A percentile compares a stretch with the other conserved stretches of the same genome.
These are phyloP conservation scores for Kradibia gibbosae DNA, from an alignment of 1,140 invertebrate species.

Conservation along the genomic window DNA sequence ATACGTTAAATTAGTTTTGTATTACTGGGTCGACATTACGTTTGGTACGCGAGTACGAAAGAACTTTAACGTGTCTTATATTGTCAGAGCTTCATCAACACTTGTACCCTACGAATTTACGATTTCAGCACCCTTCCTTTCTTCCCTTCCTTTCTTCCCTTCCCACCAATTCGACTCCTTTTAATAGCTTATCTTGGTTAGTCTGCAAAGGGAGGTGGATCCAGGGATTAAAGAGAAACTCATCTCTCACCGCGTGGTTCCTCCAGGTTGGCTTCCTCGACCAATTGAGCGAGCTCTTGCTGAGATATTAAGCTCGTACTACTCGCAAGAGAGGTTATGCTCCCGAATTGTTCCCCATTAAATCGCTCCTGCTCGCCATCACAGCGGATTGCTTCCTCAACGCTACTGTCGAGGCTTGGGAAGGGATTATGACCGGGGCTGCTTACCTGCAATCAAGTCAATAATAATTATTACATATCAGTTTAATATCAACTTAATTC, in stretches of 20 bases:
- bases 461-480: no score
- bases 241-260: conserved; percentile 64
- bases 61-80: no score
- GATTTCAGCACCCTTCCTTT: no score
- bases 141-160: no score
- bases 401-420: conserved; percentile 65
- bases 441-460: not conserved
- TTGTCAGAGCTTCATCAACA: no score
- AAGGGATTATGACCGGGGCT: conserved; percentile 58
- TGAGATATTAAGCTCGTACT: conserved; percentile 78
- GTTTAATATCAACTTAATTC: no score
- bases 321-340: conserved; percentile 77
- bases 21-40: no score
- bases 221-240: not conserved
- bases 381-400: conserved; percentile 56
- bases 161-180: no score
- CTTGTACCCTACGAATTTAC: no score
- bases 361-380: conserved; percentile 42
- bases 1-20: no score
- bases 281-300: conserved; percentile 77
- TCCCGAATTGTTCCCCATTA: conserved; percentile 75
- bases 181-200: no score
- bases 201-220: not conserved
- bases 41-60: no score
- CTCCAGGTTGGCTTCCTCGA: conserved; percentile 78